Evolutionary conservation across 64 coral and sea anemone species (phyloP).

Genomic region (Dendronephthya gigantea): DNA sequence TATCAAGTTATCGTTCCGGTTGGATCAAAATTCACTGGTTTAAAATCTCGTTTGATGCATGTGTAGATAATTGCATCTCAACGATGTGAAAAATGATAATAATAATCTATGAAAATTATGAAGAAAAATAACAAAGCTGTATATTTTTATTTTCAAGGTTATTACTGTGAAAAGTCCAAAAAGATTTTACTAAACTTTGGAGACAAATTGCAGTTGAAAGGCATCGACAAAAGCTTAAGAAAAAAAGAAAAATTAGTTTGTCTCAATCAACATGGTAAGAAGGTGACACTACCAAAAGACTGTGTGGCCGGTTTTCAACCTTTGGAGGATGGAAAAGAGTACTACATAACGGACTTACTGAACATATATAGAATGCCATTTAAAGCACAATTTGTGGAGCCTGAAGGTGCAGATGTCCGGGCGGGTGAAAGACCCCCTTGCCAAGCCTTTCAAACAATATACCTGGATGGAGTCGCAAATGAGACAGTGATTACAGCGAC

Average conservation of each 20-base stretch:
- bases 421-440: not conserved
- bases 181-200: too few relatives aligned
- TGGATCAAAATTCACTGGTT: too few relatives aligned
- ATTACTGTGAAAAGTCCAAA: too few relatives aligned
- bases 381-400: not conserved
- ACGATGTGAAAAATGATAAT: too few relatives aligned
- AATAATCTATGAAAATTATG: too few relatives aligned
- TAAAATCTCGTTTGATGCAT: too few relatives aligned
- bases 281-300: not conserved
- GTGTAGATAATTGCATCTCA: too few relatives aligned
- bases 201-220: too few relatives aligned
- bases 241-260: not conserved
- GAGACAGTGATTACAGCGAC: not conserved
- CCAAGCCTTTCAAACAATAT: not conserved
- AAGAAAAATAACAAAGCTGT: too few relatives aligned
- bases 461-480: not conserved
- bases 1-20: too few relatives aligned
- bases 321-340: not conserved
- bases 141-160: too few relatives aligned
- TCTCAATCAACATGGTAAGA: not conserved
- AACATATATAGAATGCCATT: not conserved
- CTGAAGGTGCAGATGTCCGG: not conserved
- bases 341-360: not conserved
- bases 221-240: too few relatives aligned
- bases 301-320: not conserved